phyloP scores from a whole-genome alignment of 1,140 invertebrate genomes.

The Anadara kagoshimensis region DNA sequence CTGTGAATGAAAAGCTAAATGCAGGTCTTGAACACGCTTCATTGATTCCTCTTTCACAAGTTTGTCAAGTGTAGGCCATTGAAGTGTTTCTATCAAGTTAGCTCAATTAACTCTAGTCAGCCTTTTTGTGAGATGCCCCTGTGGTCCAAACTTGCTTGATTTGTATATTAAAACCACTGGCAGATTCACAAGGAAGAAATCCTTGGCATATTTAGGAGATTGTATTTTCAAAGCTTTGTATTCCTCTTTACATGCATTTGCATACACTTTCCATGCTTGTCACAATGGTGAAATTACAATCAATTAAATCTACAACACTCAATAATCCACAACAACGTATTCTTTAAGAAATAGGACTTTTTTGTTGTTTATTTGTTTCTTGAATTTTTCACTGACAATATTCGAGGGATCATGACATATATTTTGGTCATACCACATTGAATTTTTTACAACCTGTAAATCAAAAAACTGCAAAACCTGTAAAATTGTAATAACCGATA shows the following conservation, averaged over 20 bases:
- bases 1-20: no score
- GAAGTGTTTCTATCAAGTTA: neutral
- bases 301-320: neutral
- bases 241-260: neutral
- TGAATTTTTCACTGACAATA: neutral
- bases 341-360: neutral
- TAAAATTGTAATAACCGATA: no score
- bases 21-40: no score
- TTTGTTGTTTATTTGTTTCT: slow-evolving; percentile 1
- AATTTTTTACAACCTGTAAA: no score
- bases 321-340: neutral
- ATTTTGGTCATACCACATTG: slow-evolving; percentile 11
- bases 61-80: neutral
- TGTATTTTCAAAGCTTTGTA: neutral
- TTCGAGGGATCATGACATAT: neutral
- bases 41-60: no score
- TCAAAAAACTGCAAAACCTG: no score
- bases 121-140: neutral
- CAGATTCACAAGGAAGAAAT: slow-evolving; percentile 1
- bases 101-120: neutral
- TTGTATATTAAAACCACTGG: neutral
- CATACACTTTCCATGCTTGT: neutral
- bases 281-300: neutral
- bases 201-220: slow-evolving; percentile 1
- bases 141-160: neutral